A percentile compares a stretch with the other conserved stretches of the same genome.
These are phyloP conservation scores for Muscidifurax raptorellus DNA, from an alignment of 1,140 invertebrate genomes.

Conservation along the genomic window DNA sequence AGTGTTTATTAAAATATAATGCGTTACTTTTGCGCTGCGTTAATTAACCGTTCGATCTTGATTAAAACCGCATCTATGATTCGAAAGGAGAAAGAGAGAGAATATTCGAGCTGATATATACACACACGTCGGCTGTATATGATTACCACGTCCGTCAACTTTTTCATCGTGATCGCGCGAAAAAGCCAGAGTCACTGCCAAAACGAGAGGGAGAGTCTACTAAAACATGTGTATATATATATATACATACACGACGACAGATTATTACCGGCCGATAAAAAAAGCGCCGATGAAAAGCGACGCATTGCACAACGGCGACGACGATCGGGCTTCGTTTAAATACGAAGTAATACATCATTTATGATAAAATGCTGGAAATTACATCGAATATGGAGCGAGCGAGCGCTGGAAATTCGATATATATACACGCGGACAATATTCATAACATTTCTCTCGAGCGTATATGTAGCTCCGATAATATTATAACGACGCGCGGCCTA, in stretches of 20 bases:
- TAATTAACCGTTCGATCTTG: neutral
- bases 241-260: neutral
- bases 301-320: neutral
- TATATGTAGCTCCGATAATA: slow-evolving; percentile 27
- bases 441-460: slow-evolving; percentile 37
- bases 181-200: neutral
- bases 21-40: no score
- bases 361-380: slow-evolving; percentile 50
- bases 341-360: slow-evolving; percentile 47
- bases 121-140: neutral
- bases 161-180: neutral
- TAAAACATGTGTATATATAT: no score
- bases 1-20: no score
- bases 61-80: neutral
- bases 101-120: neutral
- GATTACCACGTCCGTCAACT: neutral
- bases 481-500: neutral
- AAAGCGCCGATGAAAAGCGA: slow-evolving; percentile 42
- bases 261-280: slow-evolving; percentile 44
- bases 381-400: slow-evolving; percentile 18
- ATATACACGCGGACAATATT: slow-evolving; percentile 27
- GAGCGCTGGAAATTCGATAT: slow-evolving; percentile 24
- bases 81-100: neutral
- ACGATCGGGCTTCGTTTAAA: slow-evolving; percentile 31
- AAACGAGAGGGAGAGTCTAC: neutral